Evolutionary conservation across 1,140 invertebrate species (phyloP), one percentile per base, ranked within the genome.

Genomic region (Cydia fagiglandana): DNA sequence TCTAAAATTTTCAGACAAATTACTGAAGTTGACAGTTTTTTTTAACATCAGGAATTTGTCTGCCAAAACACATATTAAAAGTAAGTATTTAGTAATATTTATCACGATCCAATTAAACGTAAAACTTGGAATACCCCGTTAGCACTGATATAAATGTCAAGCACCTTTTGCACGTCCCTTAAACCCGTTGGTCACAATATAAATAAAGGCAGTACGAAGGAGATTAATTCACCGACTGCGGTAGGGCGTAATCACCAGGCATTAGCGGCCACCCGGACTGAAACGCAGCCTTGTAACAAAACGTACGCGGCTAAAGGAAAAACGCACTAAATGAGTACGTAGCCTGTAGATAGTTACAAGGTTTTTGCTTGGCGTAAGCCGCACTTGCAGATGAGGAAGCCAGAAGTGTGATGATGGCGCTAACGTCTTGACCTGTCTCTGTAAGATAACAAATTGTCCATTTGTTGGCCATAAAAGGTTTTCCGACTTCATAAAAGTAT

Each of bases 111-210:
- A 61, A 61, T 61, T 20, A 61, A 61, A 61, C 17, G 20, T 20
- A 61, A 61, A 20, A 61, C n/a, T 9, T 61, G 6, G 6, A 61
- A 24, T n/a, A n/a, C 56, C 56, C 17, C n/a, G 50, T 53, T 53
- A 53, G 50, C 50, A 53, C 50, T 20, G 56, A 61, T 61, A 61
- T 61, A 61, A 61, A 61, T 61, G 17, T 61, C 56, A 61, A 61
- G 56, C 17, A 61, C 56, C 56, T 61, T 61, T 61, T 61, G 56
- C 56, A 61, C 56, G 56, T 61, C 56, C 56, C 66, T 38, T 20
- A 70, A 70, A 70, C 66, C 30, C 66, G 66, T 70, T 70, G 66
- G 66, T 70, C 66, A 70, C 66, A 70, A 38, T 70, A 70, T 70
- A 70, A 70, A 70, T 61, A 61, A 61, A 61, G 56, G 28, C 66